phyloP scores from a whole-genome alignment of 2,113 vertebrate genomes.

The Brevimyrus niger region DNA sequence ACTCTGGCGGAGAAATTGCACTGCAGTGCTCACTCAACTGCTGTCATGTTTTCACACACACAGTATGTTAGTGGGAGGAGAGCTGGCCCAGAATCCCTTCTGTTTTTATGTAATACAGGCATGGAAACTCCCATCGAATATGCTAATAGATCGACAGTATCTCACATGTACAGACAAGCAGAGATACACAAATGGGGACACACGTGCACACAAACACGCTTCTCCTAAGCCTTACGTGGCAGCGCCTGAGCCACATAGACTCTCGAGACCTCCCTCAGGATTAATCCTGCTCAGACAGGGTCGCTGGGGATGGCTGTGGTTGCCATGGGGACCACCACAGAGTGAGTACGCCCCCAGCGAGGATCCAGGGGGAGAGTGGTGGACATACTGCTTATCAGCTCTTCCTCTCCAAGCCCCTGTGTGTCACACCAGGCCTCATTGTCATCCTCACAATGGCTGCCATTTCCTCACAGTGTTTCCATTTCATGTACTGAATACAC shows the following conservation, averaged over 20 bases:
- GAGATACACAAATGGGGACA: too few relatives aligned
- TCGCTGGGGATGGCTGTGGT: constrained; percentile 48
- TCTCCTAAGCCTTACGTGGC: constrained; percentile 48
- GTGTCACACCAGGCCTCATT: background rate
- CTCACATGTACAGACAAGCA: background rate
- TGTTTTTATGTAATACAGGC: constrained; percentile 14
- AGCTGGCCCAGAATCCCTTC: background rate
- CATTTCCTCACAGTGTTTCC: background rate
- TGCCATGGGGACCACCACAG: constrained; percentile 53
- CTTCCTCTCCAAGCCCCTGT: background rate
- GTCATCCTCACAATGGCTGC: background rate
- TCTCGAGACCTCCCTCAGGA: constrained; percentile 54
- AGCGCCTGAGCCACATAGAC: constrained; percentile 49
- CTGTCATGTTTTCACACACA: constrained; percentile 5
- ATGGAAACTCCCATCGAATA: background rate
- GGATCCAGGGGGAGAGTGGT: constrained; percentile 14
- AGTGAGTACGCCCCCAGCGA: constrained; percentile 44
- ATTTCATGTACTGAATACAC: background rate
- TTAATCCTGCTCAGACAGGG: constrained; percentile 60
- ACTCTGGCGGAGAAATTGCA: background rate
- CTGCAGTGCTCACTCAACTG: background rate
- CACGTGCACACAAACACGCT: constrained; percentile 24
- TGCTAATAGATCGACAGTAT: constrained; percentile 19
- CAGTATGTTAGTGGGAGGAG: constrained; percentile 1
- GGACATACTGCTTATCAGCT: constrained; percentile 36